Evolutionary conservation across 2,888 invertebrate species (phyloP).

Genomic region (Lasioglossum zephyrum): DNA sequence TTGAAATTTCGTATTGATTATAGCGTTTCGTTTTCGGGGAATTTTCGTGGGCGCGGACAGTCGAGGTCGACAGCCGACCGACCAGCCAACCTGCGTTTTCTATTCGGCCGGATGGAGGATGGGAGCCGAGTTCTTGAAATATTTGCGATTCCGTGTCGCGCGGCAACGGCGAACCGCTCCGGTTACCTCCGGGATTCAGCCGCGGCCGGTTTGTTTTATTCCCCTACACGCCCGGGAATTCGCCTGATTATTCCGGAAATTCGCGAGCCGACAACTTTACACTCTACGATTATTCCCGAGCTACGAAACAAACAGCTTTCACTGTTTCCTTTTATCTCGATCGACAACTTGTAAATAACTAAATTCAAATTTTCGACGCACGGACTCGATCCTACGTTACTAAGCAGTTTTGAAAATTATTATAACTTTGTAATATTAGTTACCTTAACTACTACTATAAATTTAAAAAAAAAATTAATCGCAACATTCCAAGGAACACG

Average conservation of each 20-base stretch:
- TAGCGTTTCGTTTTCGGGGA: conserved; percentile 51
- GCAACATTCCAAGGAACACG: background rate
- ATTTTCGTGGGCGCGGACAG: conserved; percentile 53
- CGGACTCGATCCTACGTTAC: no score
- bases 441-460: no score
- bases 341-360: no score
- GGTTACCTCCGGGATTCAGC: background rate
- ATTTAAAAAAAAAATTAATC: background rate
- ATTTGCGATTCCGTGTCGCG: conserved; percentile 47
- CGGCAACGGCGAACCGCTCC: background rate
- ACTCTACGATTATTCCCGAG: no score
- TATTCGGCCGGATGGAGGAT: conserved; percentile 5
- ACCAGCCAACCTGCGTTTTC: conserved; percentile 47
- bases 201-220: conserved; percentile 5
- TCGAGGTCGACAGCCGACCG: conserved; percentile 49
- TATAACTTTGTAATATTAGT: no score
- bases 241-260: conserved; percentile 5
- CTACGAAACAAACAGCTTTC: no score
- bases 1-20: conserved; percentile 73
- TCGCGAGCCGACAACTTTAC: background rate
- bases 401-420: background rate
- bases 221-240: background rate
- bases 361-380: no score
- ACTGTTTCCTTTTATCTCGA: no score
- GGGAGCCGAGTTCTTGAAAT: conserved; percentile 39